Percentiles rank a stretch among this genome's conserved stretches.
These are phyloP conservation scores for Dicrostonyx torquatus DNA, from an alignment of 2,797 vertebrate genomes.

Conservation along the genomic window DNA sequence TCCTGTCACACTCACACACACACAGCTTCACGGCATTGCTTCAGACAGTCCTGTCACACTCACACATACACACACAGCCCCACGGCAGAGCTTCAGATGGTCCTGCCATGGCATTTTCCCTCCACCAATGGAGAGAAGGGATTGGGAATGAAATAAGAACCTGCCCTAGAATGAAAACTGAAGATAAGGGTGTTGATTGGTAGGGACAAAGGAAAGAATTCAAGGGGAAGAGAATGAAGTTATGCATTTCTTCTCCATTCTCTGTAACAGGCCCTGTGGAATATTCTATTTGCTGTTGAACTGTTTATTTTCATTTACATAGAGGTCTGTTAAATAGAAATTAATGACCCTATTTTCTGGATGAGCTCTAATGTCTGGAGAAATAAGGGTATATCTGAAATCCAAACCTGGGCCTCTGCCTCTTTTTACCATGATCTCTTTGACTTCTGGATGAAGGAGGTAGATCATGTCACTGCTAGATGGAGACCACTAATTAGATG, in stretches of 20 bases:
- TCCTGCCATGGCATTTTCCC: neutral
- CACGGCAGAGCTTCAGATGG: neutral
- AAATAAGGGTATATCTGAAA: neutral
- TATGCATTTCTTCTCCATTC: neutral
- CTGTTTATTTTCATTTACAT: conserved; percentile 62
- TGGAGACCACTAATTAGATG: neutral
- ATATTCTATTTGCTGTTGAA: conserved; percentile 52
- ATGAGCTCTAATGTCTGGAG: neutral
- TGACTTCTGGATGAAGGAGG: neutral
- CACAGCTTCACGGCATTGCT: too few relatives aligned
- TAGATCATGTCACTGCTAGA: neutral
- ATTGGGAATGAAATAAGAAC: neutral
- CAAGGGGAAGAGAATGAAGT: neutral
- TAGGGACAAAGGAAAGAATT: neutral
- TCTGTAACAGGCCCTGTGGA: neutral
- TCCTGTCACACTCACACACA: too few relatives aligned
- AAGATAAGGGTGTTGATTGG: neutral
- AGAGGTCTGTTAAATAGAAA: conserved; percentile 58
- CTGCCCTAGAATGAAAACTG: neutral
- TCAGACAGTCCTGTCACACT: too few relatives aligned
- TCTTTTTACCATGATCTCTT: neutral
- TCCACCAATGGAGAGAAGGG: neutral
- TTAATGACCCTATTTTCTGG: conserved; percentile 40
- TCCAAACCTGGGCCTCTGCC: neutral
- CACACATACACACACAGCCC: neutral